These are phyloP conservation scores for Hydropotes inermis DNA, from an alignment of 2,113 vertebrate genomes.

Conservation along the genomic window DNA sequence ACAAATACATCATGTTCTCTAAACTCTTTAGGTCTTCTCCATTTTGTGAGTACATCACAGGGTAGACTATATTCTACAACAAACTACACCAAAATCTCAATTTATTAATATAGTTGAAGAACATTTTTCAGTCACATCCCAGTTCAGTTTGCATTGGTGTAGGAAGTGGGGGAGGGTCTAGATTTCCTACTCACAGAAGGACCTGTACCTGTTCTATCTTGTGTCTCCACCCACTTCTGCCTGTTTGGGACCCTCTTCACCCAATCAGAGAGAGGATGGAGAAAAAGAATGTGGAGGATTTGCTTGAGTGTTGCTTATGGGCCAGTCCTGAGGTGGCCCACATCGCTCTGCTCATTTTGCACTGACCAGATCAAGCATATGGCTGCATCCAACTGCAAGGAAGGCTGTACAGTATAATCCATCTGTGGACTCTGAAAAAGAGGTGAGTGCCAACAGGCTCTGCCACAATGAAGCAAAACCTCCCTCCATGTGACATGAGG, in stretches of 20 bases:
- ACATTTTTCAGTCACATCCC: background rate
- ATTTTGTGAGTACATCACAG: background rate
- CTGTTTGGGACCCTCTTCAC: background rate
- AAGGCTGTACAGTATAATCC: background rate
- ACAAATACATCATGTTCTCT: background rate
- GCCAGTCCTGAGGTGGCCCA: background rate
- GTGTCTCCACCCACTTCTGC: background rate
- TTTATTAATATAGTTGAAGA: background rate
- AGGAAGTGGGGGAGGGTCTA: too few species aligned
- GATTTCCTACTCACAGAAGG: background rate
- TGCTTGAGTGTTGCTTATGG: background rate
- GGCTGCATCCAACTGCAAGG: background rate
- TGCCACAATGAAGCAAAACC: background rate
- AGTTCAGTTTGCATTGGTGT: background rate
- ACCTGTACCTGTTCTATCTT: background rate
- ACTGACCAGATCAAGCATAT: background rate
- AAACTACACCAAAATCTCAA: background rate
- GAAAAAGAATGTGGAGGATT: background rate
- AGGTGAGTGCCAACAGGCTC: background rate
- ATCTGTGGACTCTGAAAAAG: background rate
- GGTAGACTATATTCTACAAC: background rate
- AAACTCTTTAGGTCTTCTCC: background rate
- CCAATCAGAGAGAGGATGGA: background rate
- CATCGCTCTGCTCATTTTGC: background rate
- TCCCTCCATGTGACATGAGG: background rate